Conservation (phyloP, 23 tunicate genomes). For the Trididemnum clinides region DNA sequence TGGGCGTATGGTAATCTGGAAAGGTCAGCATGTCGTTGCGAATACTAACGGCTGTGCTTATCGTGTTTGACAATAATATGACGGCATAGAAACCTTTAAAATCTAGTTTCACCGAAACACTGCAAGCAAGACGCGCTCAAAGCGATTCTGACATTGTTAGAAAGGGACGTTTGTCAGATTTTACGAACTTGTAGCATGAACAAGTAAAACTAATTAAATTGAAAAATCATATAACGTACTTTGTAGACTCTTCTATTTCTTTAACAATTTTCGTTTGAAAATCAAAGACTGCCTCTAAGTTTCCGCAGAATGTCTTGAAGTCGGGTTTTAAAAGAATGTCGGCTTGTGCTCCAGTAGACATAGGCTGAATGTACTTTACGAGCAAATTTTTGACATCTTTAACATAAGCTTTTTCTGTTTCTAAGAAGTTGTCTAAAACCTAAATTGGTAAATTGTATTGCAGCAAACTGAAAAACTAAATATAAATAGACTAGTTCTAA, state of each 20-base stretch:
- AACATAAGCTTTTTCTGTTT: constrained; percentile 68
- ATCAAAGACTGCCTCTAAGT: constrained; percentile 65
- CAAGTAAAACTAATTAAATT: not conserved
- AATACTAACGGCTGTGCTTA: too few relatives aligned
- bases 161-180: too few relatives aligned
- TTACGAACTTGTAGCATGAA: not conserved
- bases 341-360: constrained; percentile 31
- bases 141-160: too few relatives aligned
- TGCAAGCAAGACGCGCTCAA: too few relatives aligned
- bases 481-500: too few relatives aligned
- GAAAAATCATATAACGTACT: constrained; percentile 40
- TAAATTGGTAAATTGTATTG: too few relatives aligned
- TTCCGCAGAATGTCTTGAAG: constrained; percentile 49
- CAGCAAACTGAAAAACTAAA: too few relatives aligned
- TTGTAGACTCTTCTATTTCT: constrained; percentile 81
- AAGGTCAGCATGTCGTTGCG: too few relatives aligned
- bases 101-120: too few relatives aligned
- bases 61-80: too few relatives aligned
- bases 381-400: constrained; percentile 69
- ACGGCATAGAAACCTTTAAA: too few relatives aligned
- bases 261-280: constrained; percentile 69
- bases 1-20: constrained; percentile 63
- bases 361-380: constrained; percentile 49
- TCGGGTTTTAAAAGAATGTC: constrained; percentile 46
- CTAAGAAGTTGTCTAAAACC: constrained; percentile 78